Evolutionary conservation across 2,113 vertebrate genomes (phyloP).

Genomic region (Gila orcuttii): DNA sequence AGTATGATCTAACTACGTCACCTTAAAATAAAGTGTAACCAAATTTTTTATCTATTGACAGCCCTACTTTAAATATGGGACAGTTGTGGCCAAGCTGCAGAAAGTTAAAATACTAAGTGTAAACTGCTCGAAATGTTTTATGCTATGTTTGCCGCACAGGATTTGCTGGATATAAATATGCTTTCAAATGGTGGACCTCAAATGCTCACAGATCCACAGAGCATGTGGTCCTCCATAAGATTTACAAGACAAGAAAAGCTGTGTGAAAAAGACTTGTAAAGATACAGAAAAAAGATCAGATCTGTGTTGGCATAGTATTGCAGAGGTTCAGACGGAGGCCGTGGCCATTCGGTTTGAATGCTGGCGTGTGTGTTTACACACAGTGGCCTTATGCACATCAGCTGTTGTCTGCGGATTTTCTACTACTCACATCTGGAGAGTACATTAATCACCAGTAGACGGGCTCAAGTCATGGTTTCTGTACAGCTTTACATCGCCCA

Average conservation of each 20-base stretch:
- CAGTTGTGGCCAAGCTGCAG: not conserved
- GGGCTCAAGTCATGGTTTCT: not conserved
- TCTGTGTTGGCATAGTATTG: not conserved
- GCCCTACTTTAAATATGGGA: not conserved
- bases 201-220: not conserved
- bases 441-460: not conserved
- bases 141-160: not conserved
- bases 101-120: not conserved
- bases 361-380: not conserved
- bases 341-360: not conserved
- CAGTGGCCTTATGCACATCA: conserved; percentile 15
- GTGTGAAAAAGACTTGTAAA: not conserved
- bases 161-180: not conserved
- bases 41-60: no score
- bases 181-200: conserved; percentile 1
- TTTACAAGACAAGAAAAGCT: not conserved
- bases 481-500: not conserved
- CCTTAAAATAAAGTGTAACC: no score
- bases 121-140: not conserved
- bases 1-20: no score
- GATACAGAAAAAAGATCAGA: not conserved
- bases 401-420: conserved; percentile 30
- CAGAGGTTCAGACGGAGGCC: conserved; percentile 27
- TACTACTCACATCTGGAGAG: conserved; percentile 37
- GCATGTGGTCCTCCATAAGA: not conserved